These are phyloP conservation scores for Enchytraeus crypticus DNA, from an alignment of 2,888 invertebrate species.

Conservation along the genomic window DNA sequence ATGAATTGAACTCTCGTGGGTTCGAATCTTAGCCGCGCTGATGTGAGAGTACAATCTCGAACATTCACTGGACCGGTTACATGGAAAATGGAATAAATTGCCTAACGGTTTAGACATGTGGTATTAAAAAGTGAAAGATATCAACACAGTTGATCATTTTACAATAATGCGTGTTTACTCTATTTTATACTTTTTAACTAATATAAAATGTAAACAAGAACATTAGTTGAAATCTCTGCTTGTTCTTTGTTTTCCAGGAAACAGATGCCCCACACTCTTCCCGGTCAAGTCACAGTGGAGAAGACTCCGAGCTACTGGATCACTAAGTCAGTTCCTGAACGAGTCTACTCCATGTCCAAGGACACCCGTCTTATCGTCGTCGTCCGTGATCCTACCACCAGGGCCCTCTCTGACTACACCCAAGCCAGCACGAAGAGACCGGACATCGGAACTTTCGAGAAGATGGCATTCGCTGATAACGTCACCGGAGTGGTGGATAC, in stretches of 20 bases:
- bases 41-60: too few relatives aligned
- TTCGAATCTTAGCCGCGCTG: too few relatives aligned
- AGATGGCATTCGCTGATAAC: slow-evolving; percentile 42
- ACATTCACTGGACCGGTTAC: too few relatives aligned
- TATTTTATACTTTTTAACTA: not conserved
- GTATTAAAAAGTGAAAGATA: too few relatives aligned
- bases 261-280: slow-evolving; percentile 85
- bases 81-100: too few relatives aligned
- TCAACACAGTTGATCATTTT: too few relatives aligned
- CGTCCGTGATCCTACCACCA: slow-evolving; percentile 86
- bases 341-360: slow-evolving; percentile 87
- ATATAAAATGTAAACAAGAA: too few relatives aligned
- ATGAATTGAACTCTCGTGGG: too few relatives aligned
- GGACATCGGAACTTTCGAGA: slow-evolving; percentile 39
- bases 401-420: slow-evolving; percentile 95
- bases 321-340: slow-evolving; percentile 85
- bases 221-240: too few relatives aligned
- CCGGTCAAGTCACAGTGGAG: slow-evolving; percentile 87
- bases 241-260: slow-evolving; percentile 21
- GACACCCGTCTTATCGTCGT: slow-evolving; percentile 79
- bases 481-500: slow-evolving; percentile 46
- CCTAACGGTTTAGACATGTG: too few relatives aligned
- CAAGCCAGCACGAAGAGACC: slow-evolving; percentile 63
- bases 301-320: slow-evolving; percentile 97
- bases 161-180: too few relatives aligned